Evolutionary conservation across 2,888 invertebrate species (phyloP), one percentile per base, ranked within the genome.

Genomic region (Trypoxylon attenuatum): DNA sequence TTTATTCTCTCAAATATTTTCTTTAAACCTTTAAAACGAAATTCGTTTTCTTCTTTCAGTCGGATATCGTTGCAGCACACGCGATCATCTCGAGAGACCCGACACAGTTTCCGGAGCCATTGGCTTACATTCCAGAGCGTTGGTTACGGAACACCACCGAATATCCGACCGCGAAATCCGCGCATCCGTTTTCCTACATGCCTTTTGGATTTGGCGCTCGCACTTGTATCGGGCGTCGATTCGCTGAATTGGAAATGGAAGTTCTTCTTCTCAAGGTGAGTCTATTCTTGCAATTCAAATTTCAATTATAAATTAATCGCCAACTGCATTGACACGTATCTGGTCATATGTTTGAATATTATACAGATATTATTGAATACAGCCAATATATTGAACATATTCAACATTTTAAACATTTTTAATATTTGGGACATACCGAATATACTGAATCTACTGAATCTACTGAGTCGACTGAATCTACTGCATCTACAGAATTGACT

Each of bases 131-230:
- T 41, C 93, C 94, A 0, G 92, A 93, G 79, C 88, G 94, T 73
- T 94, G 94, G 94, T 77, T 93, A 5, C 89, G 89, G 45, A 89
- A 89, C n/a, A 89, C 88, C 73, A 88, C 88, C 19, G 76, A 77
- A 33, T 71, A 62, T 61, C 70, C 69, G 19, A 74, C 72, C 49
- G 87, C 89, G 38, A 88, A 88, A 16, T 88, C 89, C 50, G 86
- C 88, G 15, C 89, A 91, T 82, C 91, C 91, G 0, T 92, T 92
- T 85, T 88, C 90, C 0, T 89, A 89, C 43, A 83, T 92, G 58
- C 93, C 93, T 0, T 93, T 93, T 80, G 93, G 93, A 0, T 91
- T 91, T 77, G 93, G 93, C 0, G 89, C 91, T 0, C 89, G 93
- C 47, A 89, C 90, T 67, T 93, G 93, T 77, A 89, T 92, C 59